These are phyloP conservation scores for Malurus cyaneus DNA, from an alignment of 2,113 vertebrate genomes.

Conservation along the genomic window DNA sequence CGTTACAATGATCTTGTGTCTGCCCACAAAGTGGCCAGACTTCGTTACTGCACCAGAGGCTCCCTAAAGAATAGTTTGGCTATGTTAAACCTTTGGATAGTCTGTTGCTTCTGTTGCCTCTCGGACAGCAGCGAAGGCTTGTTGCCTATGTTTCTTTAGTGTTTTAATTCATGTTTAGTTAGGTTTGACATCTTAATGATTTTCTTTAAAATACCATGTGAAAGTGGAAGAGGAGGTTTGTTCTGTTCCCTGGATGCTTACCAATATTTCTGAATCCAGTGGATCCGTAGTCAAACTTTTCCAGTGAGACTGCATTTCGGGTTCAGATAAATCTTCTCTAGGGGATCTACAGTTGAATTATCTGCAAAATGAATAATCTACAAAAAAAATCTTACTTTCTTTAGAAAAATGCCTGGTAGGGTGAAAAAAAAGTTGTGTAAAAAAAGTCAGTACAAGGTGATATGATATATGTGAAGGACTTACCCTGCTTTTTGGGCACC, in stretches of 20 bases:
- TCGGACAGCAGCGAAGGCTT: not conserved
- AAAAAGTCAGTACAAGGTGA: not conserved
- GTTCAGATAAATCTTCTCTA: not conserved
- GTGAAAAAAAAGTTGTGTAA: not conserved
- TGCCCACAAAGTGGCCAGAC: not conserved
- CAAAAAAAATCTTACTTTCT: not conserved
- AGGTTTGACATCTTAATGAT: not conserved
- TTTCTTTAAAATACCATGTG: not conserved
- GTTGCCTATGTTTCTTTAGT: not conserved
- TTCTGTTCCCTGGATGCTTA: not conserved
- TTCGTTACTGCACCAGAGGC: not conserved
- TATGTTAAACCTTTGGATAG: not conserved
- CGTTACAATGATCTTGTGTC: not conserved
- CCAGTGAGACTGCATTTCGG: not conserved
- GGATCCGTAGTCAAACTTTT: not conserved
- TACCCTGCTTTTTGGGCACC: not conserved
- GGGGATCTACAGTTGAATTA: not conserved
- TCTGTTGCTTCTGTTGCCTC: not conserved
- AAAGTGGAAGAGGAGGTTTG: not conserved
- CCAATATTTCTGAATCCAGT: not conserved
- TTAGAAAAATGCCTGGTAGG: not conserved
- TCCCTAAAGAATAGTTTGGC: not conserved
- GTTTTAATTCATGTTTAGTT: not conserved
- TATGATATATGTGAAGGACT: accelerated
- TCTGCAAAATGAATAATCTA: not conserved